phyloP scores from a whole-genome alignment of 2,888 invertebrate genomes.

The Tortricodes alternella region DNA sequence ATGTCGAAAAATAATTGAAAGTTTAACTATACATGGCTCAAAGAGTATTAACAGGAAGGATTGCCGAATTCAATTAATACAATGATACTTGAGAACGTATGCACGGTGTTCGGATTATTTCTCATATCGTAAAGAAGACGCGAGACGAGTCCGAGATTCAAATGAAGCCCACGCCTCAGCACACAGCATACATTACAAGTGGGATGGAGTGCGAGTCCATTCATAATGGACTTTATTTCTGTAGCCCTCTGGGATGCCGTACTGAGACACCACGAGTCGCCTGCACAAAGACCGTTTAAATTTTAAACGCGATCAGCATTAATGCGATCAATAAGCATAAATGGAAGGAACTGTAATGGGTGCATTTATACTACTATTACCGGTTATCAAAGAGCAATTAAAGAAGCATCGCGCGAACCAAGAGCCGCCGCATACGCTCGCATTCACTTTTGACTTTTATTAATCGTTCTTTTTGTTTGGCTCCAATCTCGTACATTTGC shows the following conservation, averaged over 20 bases:
- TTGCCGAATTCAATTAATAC: conserved; percentile 19
- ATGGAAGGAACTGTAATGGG: conserved; percentile 61
- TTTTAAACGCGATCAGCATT: conserved; percentile 55
- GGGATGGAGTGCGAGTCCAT: conserved; percentile 45
- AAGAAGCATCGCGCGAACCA: conserved; percentile 63
- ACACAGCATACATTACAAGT: conserved; percentile 52
- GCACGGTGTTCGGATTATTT: conserved; percentile 25
- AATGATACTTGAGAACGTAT: conserved; percentile 17
- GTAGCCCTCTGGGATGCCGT: conserved; percentile 36
- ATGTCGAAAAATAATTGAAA: conserved; percentile 53
- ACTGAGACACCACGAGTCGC: conserved; percentile 38
- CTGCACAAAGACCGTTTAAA: conserved; percentile 49
- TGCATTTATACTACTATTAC: conserved; percentile 70
- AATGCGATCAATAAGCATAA: conserved; percentile 54
- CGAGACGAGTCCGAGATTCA: conserved; percentile 51
- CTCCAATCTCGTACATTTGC: conserved; percentile 68
- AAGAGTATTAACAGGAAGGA: conserved; percentile 6
- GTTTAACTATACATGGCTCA: conserved; percentile 32
- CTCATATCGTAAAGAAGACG: conserved; percentile 49
- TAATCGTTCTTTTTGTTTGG: conserved; percentile 70
- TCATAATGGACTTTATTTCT: conserved; percentile 50
- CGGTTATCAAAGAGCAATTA: conserved; percentile 74
- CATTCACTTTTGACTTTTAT: conserved; percentile 72
- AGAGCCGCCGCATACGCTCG: conserved; percentile 57
- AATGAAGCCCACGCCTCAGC: conserved; percentile 56